Conservation (phyloP, 2,113 vertebrate genomes). For the Ornithorhynchus anatinus region DNA sequence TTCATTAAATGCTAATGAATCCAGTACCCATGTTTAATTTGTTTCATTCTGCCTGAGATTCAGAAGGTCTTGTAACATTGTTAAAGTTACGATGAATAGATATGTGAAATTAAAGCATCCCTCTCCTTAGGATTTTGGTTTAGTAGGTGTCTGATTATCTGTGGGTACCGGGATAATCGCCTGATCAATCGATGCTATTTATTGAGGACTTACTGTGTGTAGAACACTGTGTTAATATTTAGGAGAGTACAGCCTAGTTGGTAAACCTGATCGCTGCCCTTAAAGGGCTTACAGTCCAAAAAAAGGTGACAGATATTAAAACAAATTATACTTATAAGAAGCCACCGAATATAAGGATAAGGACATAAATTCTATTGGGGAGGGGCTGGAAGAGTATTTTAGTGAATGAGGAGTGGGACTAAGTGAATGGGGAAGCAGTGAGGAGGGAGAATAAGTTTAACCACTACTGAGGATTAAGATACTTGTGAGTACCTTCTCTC, state of each 20-base stretch:
- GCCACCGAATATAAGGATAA: neutral
- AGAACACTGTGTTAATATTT: neutral
- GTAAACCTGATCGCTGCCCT: too few relatives aligned
- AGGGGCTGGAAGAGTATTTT: neutral
- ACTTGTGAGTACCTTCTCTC: too few relatives aligned
- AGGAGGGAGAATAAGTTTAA: too few relatives aligned
- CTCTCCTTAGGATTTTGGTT: slow-evolving; percentile 39
- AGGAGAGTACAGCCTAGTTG: neutral
- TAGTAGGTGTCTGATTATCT: slow-evolving; percentile 33
- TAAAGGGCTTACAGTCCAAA: too few relatives aligned
- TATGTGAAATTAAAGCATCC: slow-evolving; percentile 57
- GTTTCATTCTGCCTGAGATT: slow-evolving; percentile 64
- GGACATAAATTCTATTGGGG: neutral
- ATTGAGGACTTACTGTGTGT: too few relatives aligned
- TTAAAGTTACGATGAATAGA: slow-evolving; percentile 58
- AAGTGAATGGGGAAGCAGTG: too few relatives aligned
- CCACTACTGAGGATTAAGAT: too few relatives aligned
- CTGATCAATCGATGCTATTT: too few relatives aligned
- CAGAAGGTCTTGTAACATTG: slow-evolving; percentile 62
- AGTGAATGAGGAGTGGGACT: too few relatives aligned
- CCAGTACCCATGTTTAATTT: slow-evolving; percentile 66
- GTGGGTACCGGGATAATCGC: slow-evolving; percentile 2
- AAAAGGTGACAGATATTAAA: too few relatives aligned
- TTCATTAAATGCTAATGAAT: slow-evolving; percentile 77
- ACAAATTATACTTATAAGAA: too few relatives aligned